A percentile compares a stretch with the other conserved stretches of the same genome.
Conservation (phyloP, 2,113 vertebrate species). For the Siniperca chuatsi region DNA sequence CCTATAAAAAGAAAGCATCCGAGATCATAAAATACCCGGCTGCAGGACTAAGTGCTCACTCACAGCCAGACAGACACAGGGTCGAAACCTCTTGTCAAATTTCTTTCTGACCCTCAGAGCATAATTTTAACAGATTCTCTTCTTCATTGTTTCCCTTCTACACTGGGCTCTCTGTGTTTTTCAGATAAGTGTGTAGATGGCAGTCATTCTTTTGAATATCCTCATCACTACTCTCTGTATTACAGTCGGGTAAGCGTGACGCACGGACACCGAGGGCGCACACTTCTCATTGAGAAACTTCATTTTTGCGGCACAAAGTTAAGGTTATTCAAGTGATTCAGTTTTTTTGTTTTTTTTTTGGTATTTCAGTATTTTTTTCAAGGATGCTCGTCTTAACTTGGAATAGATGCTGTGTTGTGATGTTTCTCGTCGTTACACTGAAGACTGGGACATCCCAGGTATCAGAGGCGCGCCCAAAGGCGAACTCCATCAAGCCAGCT, state of each 20-base stretch:
- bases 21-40: conserved; percentile 79
- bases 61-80: conserved; percentile 60
- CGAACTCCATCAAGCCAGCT: conserved; percentile 94
- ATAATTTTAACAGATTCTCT: conserved; percentile 47
- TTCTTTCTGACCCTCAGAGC: conserved; percentile 43
- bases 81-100: conserved; percentile 61
- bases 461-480: conserved; percentile 87
- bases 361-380: conserved; percentile 24
- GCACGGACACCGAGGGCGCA: conserved; percentile 68
- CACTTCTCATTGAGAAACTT: conserved; percentile 47
- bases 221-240: conserved; percentile 13
- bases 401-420: conserved; percentile 88
- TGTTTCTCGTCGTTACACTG: conserved; percentile 89
- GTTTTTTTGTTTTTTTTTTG: not conserved
- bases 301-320: not conserved
- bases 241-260: conserved; percentile 37
- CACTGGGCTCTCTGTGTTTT: conserved; percentile 42
- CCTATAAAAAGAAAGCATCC: conserved; percentile 87
- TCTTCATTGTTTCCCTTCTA: conserved; percentile 5
- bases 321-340: not conserved
- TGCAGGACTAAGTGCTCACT: conserved; percentile 68
- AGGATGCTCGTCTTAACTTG: conserved; percentile 87
- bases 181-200: conserved; percentile 48
- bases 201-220: conserved; percentile 40
- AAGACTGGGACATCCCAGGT: conserved; percentile 89